phyloP scores from a whole-genome alignment of 1,140 invertebrate genomes.

The Octopus bimaculoides region DNA sequence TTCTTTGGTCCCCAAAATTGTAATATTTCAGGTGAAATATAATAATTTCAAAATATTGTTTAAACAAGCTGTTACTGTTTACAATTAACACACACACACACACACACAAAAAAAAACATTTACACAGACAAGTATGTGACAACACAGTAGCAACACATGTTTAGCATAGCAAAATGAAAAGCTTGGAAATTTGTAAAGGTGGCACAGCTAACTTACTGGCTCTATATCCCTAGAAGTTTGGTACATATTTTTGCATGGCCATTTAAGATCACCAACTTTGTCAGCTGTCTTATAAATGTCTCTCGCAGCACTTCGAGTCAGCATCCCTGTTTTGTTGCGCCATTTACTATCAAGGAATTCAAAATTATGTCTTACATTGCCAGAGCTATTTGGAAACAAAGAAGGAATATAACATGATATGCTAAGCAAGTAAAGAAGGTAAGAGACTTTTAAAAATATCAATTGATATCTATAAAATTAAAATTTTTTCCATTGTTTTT shows the following conservation, averaged over 20 bases:
- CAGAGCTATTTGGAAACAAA: constrained; percentile 1
- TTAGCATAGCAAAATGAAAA: not conserved
- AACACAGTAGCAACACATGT: too few species aligned
- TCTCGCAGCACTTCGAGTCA: constrained; percentile 7
- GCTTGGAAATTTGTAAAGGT: constrained; percentile 2
- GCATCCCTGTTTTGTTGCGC: not conserved
- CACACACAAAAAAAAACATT: too few species aligned
- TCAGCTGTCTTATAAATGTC: constrained; percentile 5
- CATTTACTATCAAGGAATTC: not conserved
- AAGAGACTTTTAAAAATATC: too few species aligned
- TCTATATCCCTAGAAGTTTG: not conserved
- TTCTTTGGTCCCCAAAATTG: too few species aligned
- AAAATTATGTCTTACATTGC: constrained; percentile 3
- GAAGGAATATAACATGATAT: not conserved
- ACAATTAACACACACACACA: too few species aligned
- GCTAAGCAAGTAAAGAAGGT: not conserved
- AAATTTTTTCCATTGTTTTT: not conserved
- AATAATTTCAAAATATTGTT: too few species aligned
- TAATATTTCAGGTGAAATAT: too few species aligned
- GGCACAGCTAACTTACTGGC: constrained; percentile 1
- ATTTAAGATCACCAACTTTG: not conserved
- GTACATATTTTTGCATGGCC: constrained; percentile 8
- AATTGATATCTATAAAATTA: not conserved
- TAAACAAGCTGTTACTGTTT: too few species aligned
- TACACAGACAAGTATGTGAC: too few species aligned